Percentiles rank a stretch among this genome's conserved stretches.
Evolutionary conservation across 92 coral and sea anemone genomes (phyloP).

Genomic region (Parazoanthus atlanticus): DNA sequence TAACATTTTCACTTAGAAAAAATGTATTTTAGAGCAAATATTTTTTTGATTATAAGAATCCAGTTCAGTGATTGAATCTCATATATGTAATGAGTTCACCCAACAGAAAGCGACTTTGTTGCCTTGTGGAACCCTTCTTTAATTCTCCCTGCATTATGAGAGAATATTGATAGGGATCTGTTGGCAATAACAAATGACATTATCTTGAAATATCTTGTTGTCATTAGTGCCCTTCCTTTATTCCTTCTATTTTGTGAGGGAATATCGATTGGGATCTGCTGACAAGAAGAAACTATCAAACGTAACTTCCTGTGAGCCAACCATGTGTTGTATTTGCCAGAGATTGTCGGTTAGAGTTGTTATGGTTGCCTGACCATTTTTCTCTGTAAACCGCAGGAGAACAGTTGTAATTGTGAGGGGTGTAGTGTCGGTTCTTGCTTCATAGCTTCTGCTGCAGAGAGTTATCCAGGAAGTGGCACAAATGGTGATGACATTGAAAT

Average conservation of each 20-base stretch:
- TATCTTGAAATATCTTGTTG: background rate
- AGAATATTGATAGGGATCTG: conserved; percentile 2
- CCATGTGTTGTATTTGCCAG: conserved; percentile 27
- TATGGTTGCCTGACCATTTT: conserved; percentile 21
- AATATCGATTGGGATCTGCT: background rate
- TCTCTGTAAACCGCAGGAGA: conserved; percentile 41
- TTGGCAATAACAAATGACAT: background rate
- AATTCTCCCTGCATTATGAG: background rate
- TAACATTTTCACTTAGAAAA: no score
- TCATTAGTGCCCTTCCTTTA: background rate
- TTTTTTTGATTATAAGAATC: background rate
- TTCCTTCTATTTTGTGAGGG: conserved; percentile 6
- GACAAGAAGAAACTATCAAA: background rate
- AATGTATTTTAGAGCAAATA: no score
- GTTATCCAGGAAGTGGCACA: conserved; percentile 18
- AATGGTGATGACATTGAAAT: background rate
- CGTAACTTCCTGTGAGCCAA: conserved; percentile 22
- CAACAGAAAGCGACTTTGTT: background rate
- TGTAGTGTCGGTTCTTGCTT: conserved; percentile 29
- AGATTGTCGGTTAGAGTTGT: background rate
- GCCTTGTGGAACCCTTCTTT: background rate
- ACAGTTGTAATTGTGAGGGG: conserved; percentile 37
- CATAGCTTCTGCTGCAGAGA: conserved; percentile 31
- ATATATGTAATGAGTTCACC: background rate
- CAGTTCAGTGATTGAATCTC: no score